Evolutionary conservation across 1,140 invertebrate species (phyloP).

Genomic region (Apis cerana): DNA sequence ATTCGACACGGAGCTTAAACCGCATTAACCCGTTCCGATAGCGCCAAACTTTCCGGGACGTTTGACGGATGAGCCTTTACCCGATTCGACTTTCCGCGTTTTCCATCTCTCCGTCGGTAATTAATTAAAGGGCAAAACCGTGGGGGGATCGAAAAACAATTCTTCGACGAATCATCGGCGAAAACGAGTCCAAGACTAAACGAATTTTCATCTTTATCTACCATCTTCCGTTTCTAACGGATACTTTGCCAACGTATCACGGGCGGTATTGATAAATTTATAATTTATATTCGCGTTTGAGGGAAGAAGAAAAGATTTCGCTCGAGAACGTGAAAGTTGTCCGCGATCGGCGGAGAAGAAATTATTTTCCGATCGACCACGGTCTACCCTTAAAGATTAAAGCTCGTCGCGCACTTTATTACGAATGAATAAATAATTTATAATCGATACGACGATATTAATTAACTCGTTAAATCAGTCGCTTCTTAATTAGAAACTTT

Average conservation of each 20-base stretch:
- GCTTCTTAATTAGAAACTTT: background rate
- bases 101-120: conserved; percentile 51
- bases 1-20: conserved; percentile 46
- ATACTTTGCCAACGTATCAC: too few relatives aligned
- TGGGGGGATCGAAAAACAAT: background rate
- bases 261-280: too few relatives aligned
- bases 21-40: conserved; percentile 57
- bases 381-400: background rate
- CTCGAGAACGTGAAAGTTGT: background rate
- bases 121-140: conserved; percentile 41
- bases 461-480: background rate
- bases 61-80: conserved; percentile 56
- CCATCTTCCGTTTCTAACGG: too few relatives aligned
- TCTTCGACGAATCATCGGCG: background rate
- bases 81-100: conserved; percentile 56
- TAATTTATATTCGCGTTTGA: too few relatives aligned
- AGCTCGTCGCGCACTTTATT: background rate
- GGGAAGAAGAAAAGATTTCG: too few relatives aligned
- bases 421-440: background rate
- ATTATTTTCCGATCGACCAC: background rate
- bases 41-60: conserved; percentile 56
- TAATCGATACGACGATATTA: background rate
- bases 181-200: background rate
- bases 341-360: background rate
- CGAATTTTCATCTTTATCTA: background rate